Evolutionary conservation across 2,113 vertebrate genomes (phyloP).

Genomic region (Dicerorhinus sumatrensis): DNA sequence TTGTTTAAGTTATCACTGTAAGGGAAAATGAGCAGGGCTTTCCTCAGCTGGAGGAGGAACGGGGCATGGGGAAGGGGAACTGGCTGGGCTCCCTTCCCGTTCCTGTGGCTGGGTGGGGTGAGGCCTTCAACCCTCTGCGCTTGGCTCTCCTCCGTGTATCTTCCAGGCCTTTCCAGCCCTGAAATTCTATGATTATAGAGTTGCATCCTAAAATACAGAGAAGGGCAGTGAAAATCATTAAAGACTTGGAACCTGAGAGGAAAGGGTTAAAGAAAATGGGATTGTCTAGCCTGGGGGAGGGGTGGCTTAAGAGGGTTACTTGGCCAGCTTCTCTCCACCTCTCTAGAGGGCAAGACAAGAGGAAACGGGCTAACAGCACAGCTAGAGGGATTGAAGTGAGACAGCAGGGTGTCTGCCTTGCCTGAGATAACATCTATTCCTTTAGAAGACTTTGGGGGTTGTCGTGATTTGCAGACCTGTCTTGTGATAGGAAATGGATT

Average conservation of each 20-base stretch:
- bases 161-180: slow-evolving; percentile 29
- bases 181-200: slow-evolving; percentile 51
- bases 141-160: not conserved
- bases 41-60: not conserved
- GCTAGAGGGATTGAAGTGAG: not conserved
- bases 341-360: not conserved
- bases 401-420: not conserved
- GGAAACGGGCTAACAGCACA: not conserved
- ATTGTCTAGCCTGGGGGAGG: slow-evolving; percentile 61
- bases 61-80: rapidly evolving
- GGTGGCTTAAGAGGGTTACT: not conserved
- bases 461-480: not conserved
- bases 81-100: not conserved
- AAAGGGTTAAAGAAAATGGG: slow-evolving; percentile 11
- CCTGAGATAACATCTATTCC: not conserved
- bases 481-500: not conserved
- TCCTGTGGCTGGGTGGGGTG: rapidly evolving
- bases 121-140: not conserved
- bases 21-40: not conserved
- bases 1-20: not conserved
- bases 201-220: not conserved
- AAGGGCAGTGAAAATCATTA: slow-evolving; percentile 49
- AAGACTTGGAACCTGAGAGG: slow-evolving; percentile 59
- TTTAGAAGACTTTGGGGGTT: not conserved
- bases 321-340: not conserved